Base-by-base conservation (phyloP, 2,113 vertebrate genomes). In the Sylvilagus bachmani region DNA sequence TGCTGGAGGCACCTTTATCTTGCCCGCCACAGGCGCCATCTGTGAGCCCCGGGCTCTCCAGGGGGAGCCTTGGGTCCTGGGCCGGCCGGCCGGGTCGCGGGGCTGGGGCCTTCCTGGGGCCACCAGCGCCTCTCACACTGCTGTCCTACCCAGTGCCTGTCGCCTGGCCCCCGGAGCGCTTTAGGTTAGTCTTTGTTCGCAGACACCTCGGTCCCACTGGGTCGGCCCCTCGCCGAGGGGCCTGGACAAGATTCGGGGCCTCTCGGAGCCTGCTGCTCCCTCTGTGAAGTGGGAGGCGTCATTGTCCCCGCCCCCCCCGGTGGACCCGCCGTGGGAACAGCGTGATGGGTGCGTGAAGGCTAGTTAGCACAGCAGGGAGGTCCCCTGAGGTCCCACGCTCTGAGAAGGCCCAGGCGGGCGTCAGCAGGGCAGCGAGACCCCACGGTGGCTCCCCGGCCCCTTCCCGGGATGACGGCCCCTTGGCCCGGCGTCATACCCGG, bases 11-110 rank as follows among this genome's bases (percentile, higher is more conserved):
- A 16, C 64, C 77, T 96, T 97, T 94, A 67, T 96, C 89, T 64
- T 69, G 58, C 62, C 10, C 5, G 10, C 85, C 67, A 33, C 86
- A 86, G 91, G 95, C 96, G 91, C 96, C 96, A 97, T 97, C 96
- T 97, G 97, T 85, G 96, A 91, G 58, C 83, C 62, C 36, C 6
- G 91, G 71, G 79, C 81, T 90, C 96, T 92, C 89, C 2, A 0
- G 83, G 95, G 95, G 94, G 91, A 51, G 58, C 9, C 11, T 69
- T 58, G 74, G 85, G 5, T 13, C 73, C 55, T 22, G 67, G 69
- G 61, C 87, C 16, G 81, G 61, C 87, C 16, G 81, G 80, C 62
- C 1, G 3, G 79, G 69, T 44, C 36, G 33, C 71, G 64, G 19
- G 77, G 92, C 66, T 5, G 0, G 67, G 89, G 51, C 80, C 79